phyloP scores from a whole-genome alignment of 2,888 invertebrate species.

The Drosophila borborema region DNA sequence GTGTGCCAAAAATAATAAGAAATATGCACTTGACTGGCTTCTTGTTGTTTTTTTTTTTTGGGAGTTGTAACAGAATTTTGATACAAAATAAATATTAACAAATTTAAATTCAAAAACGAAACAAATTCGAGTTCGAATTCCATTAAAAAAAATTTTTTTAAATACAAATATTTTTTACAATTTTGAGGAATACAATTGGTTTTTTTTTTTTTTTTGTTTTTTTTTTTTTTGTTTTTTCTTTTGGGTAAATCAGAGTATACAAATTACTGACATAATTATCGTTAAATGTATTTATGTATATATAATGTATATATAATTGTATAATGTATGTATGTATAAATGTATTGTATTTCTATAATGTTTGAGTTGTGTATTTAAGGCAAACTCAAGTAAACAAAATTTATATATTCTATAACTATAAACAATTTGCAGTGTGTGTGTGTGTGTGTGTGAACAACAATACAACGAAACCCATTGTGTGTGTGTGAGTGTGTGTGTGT shows the following conservation, averaged over 20 bases:
- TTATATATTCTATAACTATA: not conserved
- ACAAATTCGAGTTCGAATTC: constrained; percentile 17
- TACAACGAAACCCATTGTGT: constrained; percentile 36
- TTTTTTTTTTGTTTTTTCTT: not conserved
- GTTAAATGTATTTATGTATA: constrained; percentile 21
- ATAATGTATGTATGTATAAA: constrained; percentile 9
- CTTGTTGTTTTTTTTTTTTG: not conserved
- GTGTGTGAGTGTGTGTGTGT: constrained; percentile 5
- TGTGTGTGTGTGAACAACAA: constrained; percentile 47
- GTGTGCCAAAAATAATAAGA: constrained; percentile 11
- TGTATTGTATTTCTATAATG: constrained; percentile 15
- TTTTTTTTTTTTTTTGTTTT: too few species aligned
- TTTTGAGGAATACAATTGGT: constrained; percentile 12
- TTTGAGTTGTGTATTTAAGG: constrained; percentile 26
- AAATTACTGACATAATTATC: constrained; percentile 19
- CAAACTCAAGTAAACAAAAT: constrained; percentile 18
- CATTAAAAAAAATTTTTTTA: constrained; percentile 24
- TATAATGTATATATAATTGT: constrained; percentile 29
- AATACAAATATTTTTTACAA: not conserved
- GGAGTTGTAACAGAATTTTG: constrained; percentile 53
- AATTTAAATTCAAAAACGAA: constrained; percentile 46
- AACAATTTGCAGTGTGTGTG: constrained; percentile 13
- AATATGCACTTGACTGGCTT: constrained; percentile 23
- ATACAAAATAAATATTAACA: constrained; percentile 60
- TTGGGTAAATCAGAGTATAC: constrained; percentile 2